phyloP scores from a whole-genome alignment of 2,113 vertebrate genomes.

The Pollachius pollachius region DNA sequence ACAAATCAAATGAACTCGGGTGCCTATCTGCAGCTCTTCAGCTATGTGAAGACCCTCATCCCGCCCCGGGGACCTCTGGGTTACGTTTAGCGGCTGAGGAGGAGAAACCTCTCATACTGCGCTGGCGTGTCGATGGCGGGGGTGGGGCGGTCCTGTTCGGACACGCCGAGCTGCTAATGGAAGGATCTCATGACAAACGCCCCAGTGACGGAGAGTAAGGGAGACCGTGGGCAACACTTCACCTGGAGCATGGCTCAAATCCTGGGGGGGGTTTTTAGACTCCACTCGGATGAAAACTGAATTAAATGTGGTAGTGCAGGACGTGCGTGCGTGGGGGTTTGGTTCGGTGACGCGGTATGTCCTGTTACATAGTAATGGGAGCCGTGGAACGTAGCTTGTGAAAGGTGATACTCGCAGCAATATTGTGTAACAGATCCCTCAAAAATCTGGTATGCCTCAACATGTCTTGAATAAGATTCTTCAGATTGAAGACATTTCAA shows the following conservation, averaged over 20 bases:
- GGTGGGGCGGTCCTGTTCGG: constrained; percentile 59
- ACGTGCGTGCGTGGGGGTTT: background rate
- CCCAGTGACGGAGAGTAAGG: constrained; percentile 48
- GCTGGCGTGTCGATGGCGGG: constrained; percentile 48
- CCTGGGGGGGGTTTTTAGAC: constrained; percentile 5
- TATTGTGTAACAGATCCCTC: constrained; percentile 62
- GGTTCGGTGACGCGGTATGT: background rate
- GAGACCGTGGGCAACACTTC: constrained; percentile 22
- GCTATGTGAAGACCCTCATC: background rate
- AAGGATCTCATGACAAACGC: constrained; percentile 28
- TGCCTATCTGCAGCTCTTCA: too few species aligned
- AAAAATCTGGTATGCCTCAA: constrained; percentile 54
- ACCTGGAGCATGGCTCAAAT: constrained; percentile 36
- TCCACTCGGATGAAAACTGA: constrained; percentile 12
- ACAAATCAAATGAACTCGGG: too few species aligned
- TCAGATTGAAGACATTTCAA: background rate
- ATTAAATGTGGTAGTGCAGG: background rate
- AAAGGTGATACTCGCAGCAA: constrained; percentile 45
- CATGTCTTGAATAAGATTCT: constrained; percentile 47
- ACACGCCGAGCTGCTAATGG: constrained; percentile 56
- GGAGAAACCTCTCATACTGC: constrained; percentile 45
- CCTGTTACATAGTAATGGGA: constrained; percentile 21
- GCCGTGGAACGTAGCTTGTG: constrained; percentile 52
- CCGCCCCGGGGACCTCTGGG: background rate
- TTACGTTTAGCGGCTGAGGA: background rate